Conservation (phyloP, 1,140 invertebrate genomes). For the Drosophila simulans region DNA sequence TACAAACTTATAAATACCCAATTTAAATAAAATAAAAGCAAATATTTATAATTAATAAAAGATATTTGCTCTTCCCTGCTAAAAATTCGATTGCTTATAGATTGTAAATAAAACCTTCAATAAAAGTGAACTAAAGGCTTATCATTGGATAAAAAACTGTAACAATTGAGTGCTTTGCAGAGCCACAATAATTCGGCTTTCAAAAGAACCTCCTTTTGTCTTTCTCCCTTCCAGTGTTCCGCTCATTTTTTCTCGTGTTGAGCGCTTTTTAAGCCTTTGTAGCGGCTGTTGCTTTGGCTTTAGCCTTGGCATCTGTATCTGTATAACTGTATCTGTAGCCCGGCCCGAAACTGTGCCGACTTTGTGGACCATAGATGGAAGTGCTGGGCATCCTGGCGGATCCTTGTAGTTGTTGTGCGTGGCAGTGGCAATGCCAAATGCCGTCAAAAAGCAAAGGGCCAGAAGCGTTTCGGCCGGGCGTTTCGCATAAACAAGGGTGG, state of each 20-base stretch:
- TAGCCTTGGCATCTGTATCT: slow-evolving; percentile 40
- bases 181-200: slow-evolving; percentile 4
- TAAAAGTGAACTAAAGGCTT: no score
- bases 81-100: no score
- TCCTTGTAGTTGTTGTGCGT: slow-evolving; percentile 55
- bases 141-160: no score
- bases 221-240: neutral
- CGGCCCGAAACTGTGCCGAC: slow-evolving; percentile 52
- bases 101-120: no score
- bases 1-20: no score
- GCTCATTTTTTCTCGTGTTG: slow-evolving; percentile 44
- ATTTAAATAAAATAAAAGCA: no score
- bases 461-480: slow-evolving; percentile 56
- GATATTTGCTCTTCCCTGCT: no score
- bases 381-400: slow-evolving; percentile 29
- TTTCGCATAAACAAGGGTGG: slow-evolving; percentile 62
- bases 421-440: slow-evolving; percentile 56
- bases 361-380: slow-evolving; percentile 51
- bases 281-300: slow-evolving; percentile 58
- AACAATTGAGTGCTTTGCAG: neutral
- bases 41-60: no score
- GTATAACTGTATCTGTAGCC: slow-evolving; percentile 26
- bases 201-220: no score
- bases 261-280: slow-evolving; percentile 76
- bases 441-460: slow-evolving; percentile 72